Conservation (phyloP, 2,888 invertebrate genomes). For the Archips crataeganus region DNA sequence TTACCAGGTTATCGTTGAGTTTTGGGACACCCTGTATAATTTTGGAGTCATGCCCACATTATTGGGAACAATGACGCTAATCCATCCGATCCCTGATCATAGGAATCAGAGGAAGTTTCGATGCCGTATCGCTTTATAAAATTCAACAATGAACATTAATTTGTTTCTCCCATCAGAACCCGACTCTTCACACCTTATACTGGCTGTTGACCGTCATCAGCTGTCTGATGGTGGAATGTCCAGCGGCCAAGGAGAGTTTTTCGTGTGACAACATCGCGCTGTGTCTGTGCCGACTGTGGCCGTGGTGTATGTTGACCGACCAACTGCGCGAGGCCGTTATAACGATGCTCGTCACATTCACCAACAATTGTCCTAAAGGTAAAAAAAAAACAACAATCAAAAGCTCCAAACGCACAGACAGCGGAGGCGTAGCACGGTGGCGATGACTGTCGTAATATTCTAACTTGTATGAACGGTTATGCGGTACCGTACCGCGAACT, state of each 20-base stretch:
- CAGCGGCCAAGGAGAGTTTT: slow-evolving; percentile 83
- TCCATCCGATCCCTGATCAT: no score
- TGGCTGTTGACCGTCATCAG: slow-evolving; percentile 85
- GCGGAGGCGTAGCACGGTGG: no score
- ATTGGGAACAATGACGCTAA: no score
- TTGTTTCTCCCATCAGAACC: slow-evolving; percentile 62
- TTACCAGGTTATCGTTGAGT: no score
- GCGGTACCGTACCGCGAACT: no score
- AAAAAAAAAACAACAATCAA: no score
- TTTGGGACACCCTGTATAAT: no score
- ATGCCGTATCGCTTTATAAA: neutral
- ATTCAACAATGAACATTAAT: neutral
- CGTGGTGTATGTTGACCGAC: slow-evolving; percentile 87
- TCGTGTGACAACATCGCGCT: slow-evolving; percentile 85
- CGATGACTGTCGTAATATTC: no score
- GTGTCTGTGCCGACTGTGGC: slow-evolving; percentile 88
- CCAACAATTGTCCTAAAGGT: slow-evolving; percentile 88
- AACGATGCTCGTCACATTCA: slow-evolving; percentile 87
- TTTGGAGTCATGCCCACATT: no score
- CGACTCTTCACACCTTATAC: slow-evolving; percentile 84
- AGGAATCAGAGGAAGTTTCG: neutral
- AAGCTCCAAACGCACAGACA: no score
- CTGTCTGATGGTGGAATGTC: slow-evolving; percentile 85
- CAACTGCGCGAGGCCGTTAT: slow-evolving; percentile 81
- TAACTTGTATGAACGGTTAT: no score